These are phyloP conservation scores for Grallaria varia DNA, from an alignment of 2,113 vertebrate genomes.

Conservation along the genomic window DNA sequence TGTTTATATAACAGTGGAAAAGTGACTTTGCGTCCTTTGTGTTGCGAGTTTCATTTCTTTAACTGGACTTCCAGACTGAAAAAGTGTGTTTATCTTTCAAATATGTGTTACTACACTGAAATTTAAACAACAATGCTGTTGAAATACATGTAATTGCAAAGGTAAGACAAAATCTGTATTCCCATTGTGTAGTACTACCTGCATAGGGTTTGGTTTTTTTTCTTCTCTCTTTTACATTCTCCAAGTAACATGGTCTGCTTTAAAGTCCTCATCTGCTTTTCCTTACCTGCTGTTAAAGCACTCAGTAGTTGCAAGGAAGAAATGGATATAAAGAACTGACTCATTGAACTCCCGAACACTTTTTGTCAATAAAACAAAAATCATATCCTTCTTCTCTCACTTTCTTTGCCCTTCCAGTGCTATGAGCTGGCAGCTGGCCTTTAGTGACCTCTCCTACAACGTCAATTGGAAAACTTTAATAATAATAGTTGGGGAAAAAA, in stretches of 20 bases:
- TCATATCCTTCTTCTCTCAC: neutral
- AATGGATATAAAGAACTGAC: neutral
- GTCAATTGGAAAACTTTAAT: conserved; percentile 25
- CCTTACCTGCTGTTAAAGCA: neutral
- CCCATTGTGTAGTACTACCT: neutral
- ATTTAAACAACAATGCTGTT: neutral
- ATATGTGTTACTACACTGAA: neutral
- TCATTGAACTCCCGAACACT: neutral
- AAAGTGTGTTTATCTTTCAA: neutral
- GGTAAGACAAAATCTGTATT: neutral
- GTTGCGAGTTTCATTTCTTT: neutral
- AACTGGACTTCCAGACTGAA: neutral
- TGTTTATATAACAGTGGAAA: neutral
- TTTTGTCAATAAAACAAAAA: neutral
- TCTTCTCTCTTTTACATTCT: neutral
- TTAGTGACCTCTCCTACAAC: conserved; percentile 61
- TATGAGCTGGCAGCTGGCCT: conserved; percentile 69
- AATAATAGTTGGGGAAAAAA: neutral
- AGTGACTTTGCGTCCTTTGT: neutral
- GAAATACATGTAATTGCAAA: neutral
- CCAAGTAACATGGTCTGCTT: neutral
- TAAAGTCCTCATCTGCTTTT: neutral
- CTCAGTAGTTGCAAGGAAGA: neutral
- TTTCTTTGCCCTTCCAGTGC: neutral
- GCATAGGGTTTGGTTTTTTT: neutral